These are phyloP conservation scores for Petrocephalus schoutedeni DNA, from an alignment of 2,797 vertebrate genomes.

Conservation along the genomic window DNA sequence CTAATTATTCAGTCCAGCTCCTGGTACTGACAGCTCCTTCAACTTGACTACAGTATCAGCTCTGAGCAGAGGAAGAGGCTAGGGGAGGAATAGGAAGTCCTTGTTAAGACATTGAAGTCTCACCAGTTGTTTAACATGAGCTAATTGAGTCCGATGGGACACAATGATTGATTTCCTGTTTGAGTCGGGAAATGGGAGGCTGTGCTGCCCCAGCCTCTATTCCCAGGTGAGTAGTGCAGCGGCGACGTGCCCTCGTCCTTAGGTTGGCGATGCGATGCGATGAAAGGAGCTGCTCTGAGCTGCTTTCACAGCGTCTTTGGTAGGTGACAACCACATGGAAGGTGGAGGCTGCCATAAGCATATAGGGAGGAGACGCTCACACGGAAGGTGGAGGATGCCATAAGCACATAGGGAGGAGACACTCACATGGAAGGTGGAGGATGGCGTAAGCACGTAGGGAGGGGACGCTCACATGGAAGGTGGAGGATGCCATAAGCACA, in stretches of 20 bases:
- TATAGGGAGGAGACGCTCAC: background rate
- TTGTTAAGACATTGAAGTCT: slow-evolving; percentile 43
- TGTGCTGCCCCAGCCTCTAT: background rate
- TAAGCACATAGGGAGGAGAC: background rate
- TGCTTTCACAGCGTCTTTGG: background rate
- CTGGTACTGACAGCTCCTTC: background rate
- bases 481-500: background rate
- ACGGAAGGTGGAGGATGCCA: no score
- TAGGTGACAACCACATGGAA: background rate
- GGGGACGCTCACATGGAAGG: background rate
- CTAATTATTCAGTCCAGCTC: background rate
- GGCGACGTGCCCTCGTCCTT: background rate
- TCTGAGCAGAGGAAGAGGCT: background rate
- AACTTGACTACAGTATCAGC: background rate
- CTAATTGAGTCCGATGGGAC: slow-evolving; percentile 72
- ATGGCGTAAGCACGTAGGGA: background rate
- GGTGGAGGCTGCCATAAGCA: background rate
- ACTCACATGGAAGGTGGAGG: no score
- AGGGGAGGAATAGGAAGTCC: slow-evolving; percentile 1
- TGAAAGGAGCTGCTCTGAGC: background rate
- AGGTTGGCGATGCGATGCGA: no score
- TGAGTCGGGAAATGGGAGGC: slow-evolving; percentile 29
- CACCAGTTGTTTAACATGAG: slow-evolving; percentile 57
- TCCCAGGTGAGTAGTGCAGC: background rate
- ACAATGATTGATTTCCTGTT: slow-evolving; percentile 48